These are phyloP conservation scores for Graphium colonna DNA, from an alignment of 2,888 invertebrate genomes.

Conservation along the genomic window DNA sequence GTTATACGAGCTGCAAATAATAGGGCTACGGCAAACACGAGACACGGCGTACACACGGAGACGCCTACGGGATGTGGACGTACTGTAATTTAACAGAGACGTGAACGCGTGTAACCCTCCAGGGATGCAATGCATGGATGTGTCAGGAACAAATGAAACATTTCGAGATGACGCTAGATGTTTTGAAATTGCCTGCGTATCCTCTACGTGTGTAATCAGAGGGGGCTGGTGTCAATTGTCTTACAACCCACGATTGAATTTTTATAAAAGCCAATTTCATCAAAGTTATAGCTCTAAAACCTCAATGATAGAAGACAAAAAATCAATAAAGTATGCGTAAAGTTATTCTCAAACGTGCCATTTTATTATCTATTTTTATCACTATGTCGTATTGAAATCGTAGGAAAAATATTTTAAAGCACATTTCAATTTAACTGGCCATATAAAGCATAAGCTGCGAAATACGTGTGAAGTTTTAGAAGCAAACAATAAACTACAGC, in stretches of 20 bases:
- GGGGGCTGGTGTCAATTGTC: no score
- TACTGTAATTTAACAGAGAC: constrained; percentile 26
- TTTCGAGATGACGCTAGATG: constrained; percentile 21
- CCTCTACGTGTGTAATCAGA: no score
- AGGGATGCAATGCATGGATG: constrained; percentile 24
- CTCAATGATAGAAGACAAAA: background rate
- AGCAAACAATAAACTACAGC: background rate
- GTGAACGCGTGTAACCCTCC: constrained; percentile 23
- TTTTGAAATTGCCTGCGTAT: no score
- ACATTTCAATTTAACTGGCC: background rate
- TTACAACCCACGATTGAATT: background rate
- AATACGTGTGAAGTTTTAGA: background rate
- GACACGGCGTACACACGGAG: no score
- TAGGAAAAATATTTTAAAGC: background rate
- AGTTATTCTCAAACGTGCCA: background rate
- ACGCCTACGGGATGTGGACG: constrained; percentile 16
- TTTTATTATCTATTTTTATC: no score
- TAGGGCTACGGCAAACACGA: no score
- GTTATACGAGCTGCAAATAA: constrained; percentile 17
- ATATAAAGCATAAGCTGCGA: background rate
- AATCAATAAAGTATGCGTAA: background rate
- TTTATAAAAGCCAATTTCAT: background rate
- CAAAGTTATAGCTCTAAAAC: background rate
- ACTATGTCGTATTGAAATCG: no score
- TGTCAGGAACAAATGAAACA: constrained; percentile 24